A percentile compares a stretch with the other conserved stretches of the same genome.
These are phyloP conservation scores for Asobara japonica DNA, from an alignment of 1,140 invertebrate species.

Conservation along the genomic window DNA sequence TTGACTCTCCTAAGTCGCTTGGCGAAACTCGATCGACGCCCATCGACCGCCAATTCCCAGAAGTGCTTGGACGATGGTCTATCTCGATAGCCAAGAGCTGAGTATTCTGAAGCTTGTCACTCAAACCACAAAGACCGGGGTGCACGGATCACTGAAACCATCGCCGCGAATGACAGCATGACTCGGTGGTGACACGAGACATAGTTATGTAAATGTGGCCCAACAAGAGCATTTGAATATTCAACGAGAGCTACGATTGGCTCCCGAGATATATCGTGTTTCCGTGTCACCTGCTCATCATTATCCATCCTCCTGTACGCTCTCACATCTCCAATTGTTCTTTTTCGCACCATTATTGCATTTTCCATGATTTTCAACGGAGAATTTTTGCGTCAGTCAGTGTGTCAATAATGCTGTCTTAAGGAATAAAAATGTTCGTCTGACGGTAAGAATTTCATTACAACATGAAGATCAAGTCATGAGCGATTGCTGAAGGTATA, in stretches of 20 bases:
- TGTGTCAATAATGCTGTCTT: background rate
- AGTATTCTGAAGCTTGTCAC: background rate
- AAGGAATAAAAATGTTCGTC: background rate
- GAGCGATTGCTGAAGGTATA: too few relatives aligned
- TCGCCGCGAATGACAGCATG: constrained; percentile 25
- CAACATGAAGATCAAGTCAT: too few relatives aligned
- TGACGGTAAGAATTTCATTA: too few relatives aligned
- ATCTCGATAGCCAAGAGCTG: background rate
- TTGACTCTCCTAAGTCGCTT: too few relatives aligned
- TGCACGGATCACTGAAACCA: background rate
- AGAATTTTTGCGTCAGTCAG: background rate
- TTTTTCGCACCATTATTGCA: background rate
- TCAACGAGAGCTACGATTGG: constrained; percentile 49
- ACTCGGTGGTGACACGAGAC: constrained; percentile 29
- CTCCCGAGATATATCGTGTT: constrained; percentile 32
- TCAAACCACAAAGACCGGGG: background rate
- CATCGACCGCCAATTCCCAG: background rate
- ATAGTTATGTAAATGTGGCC: constrained; percentile 29
- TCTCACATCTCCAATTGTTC: background rate
- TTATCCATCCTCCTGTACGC: background rate
- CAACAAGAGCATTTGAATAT: constrained; percentile 46
- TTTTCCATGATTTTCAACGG: background rate
- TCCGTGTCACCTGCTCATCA: constrained; percentile 8
- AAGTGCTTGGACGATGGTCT: background rate
- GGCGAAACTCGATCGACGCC: too few relatives aligned